Evolutionary conservation across 2,113 vertebrate species (phyloP).

Genomic region (human): DNA sequence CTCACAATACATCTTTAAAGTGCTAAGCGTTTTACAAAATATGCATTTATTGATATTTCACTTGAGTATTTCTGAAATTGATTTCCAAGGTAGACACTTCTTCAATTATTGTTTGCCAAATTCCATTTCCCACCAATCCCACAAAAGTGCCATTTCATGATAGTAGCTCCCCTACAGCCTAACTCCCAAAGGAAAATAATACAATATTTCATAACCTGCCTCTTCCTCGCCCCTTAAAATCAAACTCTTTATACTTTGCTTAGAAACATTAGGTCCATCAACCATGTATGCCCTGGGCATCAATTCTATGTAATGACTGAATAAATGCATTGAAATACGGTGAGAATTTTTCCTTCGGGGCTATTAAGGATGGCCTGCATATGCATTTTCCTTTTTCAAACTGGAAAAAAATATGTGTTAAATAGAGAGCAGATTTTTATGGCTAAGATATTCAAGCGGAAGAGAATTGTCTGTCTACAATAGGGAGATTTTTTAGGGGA

Average conservation of each 20-base stretch:
- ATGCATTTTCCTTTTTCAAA: conserved; percentile 48
- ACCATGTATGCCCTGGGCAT: conserved; percentile 3
- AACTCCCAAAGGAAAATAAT: neutral
- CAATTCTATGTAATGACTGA: conserved; percentile 7
- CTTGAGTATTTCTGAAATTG: neutral
- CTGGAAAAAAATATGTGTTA: neutral
- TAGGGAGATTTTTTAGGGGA: neutral
- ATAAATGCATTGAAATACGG: neutral
- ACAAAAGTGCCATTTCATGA: neutral
- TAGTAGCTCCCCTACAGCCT: neutral
- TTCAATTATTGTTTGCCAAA: neutral
- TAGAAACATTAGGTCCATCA: neutral
- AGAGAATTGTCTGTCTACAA: neutral
- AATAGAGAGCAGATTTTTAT: neutral
- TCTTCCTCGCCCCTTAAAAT: neutral
- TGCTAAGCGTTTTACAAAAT: neutral
- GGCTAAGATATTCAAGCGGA: conserved; percentile 17
- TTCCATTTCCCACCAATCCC: neutral
- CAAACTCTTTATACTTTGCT: neutral
- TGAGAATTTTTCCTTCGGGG: fast-evolving
- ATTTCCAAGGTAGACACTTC: neutral
- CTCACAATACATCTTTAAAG: neutral
- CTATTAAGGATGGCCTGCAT: neutral
- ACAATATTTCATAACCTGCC: neutral
- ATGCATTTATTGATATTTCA: neutral